A percentile compares a stretch with the other conserved stretches of the same genome.
Evolutionary conservation across 1,140 invertebrate species (phyloP).

Genomic region (Drosophila nikananu): DNA sequence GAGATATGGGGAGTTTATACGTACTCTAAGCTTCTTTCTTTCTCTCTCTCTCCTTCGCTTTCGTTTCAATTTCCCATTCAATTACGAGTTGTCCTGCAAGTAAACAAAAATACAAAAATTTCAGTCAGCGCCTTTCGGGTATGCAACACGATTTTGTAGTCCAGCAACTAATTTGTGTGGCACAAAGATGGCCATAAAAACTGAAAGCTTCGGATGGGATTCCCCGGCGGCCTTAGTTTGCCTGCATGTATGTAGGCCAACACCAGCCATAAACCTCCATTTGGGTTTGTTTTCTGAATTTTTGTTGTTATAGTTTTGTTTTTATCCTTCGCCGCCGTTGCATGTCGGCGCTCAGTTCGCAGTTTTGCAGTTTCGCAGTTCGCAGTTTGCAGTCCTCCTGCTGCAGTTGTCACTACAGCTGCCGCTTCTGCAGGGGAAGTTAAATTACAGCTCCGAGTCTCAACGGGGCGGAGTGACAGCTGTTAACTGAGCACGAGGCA

Average conservation of each 20-base stretch:
- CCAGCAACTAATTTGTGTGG: slow-evolving; percentile 34
- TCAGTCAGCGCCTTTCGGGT: slow-evolving; percentile 19
- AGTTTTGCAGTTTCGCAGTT: slow-evolving; percentile 35
- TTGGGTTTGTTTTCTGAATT: slow-evolving; percentile 10
- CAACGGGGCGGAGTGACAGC: slow-evolving; percentile 38
- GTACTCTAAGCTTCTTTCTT: slow-evolving; percentile 29
- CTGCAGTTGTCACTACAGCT: slow-evolving; percentile 47
- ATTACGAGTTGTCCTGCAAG: slow-evolving; percentile 44
- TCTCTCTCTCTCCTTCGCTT: background rate
- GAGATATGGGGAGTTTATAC: slow-evolving; percentile 9
- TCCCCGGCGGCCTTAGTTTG: slow-evolving; percentile 19
- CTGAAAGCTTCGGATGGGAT: slow-evolving; percentile 8
- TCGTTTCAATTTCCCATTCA: slow-evolving; percentile 42
- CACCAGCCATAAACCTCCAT: slow-evolving; percentile 50
- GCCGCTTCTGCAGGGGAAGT: slow-evolving; percentile 35
- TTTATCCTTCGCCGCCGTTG: slow-evolving; percentile 15
- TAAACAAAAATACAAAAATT: slow-evolving; percentile 32
- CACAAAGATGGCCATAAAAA: slow-evolving; percentile 48
- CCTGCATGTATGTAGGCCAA: slow-evolving; percentile 47
- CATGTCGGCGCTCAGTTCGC: slow-evolving; percentile 45
- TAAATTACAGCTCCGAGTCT: slow-evolving; percentile 35
- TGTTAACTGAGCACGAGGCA: slow-evolving; percentile 44
- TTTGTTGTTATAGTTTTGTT: background rate
- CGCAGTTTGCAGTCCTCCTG: slow-evolving; percentile 17
- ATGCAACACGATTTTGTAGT: slow-evolving; percentile 3